Evolutionary conservation across 2,113 vertebrate genomes (phyloP).

Genomic region (Passer montanus): DNA sequence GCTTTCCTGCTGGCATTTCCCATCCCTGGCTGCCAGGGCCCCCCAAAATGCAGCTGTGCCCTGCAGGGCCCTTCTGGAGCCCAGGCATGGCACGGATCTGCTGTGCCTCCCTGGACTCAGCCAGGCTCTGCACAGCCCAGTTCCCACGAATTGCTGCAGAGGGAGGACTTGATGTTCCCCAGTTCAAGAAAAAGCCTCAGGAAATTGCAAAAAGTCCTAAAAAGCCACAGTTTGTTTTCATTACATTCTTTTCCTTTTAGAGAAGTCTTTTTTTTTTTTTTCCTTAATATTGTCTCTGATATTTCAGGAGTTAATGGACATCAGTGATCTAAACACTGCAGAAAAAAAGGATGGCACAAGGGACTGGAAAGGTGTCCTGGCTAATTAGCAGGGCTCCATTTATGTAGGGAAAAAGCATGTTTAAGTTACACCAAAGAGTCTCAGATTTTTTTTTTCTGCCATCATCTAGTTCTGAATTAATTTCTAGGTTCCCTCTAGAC

Average conservation of each 20-base stretch:
- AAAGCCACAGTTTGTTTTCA: conserved; percentile 63
- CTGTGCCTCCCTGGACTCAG: neutral
- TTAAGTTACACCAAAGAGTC: neutral
- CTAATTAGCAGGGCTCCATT: neutral
- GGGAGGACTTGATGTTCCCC: conserved; percentile 56
- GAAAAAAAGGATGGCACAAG: neutral
- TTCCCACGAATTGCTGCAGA: conserved; percentile 55
- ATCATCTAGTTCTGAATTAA: neutral
- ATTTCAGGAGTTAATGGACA: conserved; percentile 51
- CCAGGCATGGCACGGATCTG: neutral
- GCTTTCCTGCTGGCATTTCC: neutral
- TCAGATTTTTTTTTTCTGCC: neutral
- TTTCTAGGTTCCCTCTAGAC: neutral
- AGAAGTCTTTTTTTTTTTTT: neutral
- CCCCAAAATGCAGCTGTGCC: neutral
- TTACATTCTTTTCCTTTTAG: conserved; percentile 65
- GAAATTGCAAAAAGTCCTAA: conserved; percentile 70
- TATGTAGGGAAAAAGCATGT: neutral
- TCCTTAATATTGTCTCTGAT: neutral
- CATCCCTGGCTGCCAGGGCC: neutral
- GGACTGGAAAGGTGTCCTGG: neutral
- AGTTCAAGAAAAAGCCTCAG: conserved; percentile 58
- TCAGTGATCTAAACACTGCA: neutral
- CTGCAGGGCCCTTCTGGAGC: neutral
- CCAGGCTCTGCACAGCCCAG: neutral